These are phyloP conservation scores for Columba guinea DNA, from an alignment of 2,797 vertebrate genomes.

Conservation along the genomic window DNA sequence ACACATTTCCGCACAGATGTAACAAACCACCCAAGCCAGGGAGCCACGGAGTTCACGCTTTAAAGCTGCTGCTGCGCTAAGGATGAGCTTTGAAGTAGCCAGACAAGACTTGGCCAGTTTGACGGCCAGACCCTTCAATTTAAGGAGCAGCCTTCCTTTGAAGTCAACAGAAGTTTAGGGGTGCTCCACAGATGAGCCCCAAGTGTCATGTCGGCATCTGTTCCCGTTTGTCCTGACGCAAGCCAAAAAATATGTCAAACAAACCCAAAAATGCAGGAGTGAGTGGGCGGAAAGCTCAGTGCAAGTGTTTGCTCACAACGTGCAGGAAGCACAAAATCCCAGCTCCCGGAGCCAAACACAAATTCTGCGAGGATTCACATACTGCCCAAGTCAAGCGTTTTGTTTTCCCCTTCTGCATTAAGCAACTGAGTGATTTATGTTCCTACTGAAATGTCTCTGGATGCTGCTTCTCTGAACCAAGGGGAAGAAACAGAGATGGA, in stretches of 20 bases:
- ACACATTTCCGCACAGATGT: not conserved
- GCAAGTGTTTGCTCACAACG: not conserved
- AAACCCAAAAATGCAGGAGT: not conserved
- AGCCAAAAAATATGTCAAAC: not conserved
- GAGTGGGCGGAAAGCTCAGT: not conserved
- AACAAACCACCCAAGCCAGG: not conserved
- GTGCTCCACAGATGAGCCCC: not conserved
- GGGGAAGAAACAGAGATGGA: not conserved
- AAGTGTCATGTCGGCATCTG: not conserved
- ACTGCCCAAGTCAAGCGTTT: not conserved
- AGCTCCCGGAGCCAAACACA: not conserved
- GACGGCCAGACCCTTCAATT: not conserved
- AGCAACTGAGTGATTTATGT: not conserved
- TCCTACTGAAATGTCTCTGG: not conserved
- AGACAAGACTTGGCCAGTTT: not conserved
- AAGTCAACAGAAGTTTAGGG: not conserved
- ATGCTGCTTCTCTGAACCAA: not conserved
- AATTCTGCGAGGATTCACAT: not conserved
- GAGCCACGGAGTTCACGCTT: not conserved
- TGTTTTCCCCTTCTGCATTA: not conserved
- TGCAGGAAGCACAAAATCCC: not conserved
- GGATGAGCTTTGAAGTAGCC: not conserved
- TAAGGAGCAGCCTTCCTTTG: not conserved
- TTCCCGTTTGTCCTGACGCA: not conserved
- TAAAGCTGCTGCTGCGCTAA: not conserved